Percentiles rank a stretch among this genome's conserved stretches.
Evolutionary conservation across 2,797 vertebrate species (phyloP).

Genomic region (Fratercula arctica): DNA sequence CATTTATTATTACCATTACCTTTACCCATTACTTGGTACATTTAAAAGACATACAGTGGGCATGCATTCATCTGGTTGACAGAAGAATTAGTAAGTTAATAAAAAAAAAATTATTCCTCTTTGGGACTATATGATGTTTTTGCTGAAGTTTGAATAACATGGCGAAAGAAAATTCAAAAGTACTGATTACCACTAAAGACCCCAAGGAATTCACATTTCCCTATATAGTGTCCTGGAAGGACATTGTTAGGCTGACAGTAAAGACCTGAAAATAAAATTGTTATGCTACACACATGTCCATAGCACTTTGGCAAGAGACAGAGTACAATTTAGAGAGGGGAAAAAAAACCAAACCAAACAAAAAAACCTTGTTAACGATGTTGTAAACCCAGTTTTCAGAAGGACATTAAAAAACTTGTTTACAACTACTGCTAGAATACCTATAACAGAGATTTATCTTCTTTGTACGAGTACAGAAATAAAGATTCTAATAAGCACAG

Average conservation of each 20-base stretch:
- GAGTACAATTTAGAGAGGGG: background rate
- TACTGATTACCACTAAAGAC: background rate
- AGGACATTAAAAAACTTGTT: background rate
- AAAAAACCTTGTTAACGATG: background rate
- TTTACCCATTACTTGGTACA: background rate
- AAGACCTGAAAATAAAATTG: slow-evolving; percentile 3
- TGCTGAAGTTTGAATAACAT: background rate
- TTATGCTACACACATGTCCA: background rate
- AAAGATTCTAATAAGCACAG: background rate
- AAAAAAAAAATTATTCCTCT: background rate
- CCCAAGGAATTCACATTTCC: background rate
- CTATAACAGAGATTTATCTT: background rate
- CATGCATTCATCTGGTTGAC: background rate
- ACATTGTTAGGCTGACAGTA: background rate
- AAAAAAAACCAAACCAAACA: background rate
- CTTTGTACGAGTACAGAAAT: background rate
- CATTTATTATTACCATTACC: background rate
- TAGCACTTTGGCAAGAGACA: background rate
- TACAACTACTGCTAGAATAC: background rate
- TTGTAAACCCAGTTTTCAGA: background rate
- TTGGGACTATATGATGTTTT: background rate
- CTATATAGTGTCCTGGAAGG: background rate
- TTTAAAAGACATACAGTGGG: background rate
- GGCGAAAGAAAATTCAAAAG: background rate
- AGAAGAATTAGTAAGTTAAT: background rate